Base-by-base conservation (phyloP, 2,888 invertebrate species). In the Exocentrus adspersus region DNA sequence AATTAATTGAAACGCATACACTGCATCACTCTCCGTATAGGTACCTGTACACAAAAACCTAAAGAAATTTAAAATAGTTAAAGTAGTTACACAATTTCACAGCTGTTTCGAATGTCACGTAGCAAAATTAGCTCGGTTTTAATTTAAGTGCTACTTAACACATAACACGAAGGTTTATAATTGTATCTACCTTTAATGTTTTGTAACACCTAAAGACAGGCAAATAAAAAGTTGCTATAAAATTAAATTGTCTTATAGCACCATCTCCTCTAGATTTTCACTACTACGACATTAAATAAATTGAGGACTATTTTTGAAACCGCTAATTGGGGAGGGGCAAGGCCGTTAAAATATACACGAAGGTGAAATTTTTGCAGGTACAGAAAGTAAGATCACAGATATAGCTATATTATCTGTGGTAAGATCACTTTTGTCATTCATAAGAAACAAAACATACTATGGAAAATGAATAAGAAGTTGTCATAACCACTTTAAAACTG, bases 281-380 rank as follows among this genome's bases (percentile, higher is more conserved):
- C 48, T 24, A 48, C 48, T 24, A 28, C 14, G 54, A 43, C 43
- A 43, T 43, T 43, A 43, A 54, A 43, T 43, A 43, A 54, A 41
- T 54, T 17, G 19, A 48, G 12, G 9, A 24, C 54, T 54, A 54
- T 45, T 54, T 54, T 43, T 43, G 30, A 24, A 24, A n/a, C 17
- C 24, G 17, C 12, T 45, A 54, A 54, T 54, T 54, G 37, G 12
- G 5, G 37, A 21, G n/a, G 17, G 20, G 28, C 54, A 43, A 54
- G 54, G 54, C 42, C 43, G 6, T 24, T 24, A 53, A 16, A 30
- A 21, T 20, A 28, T 24, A 54, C 6, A 41, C n/a, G 54, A 54
- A 32, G 37, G 51, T 42, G 53, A 53, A 37, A 53, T 53, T 43
- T 54, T 24, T 54, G 14, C 54, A 42, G 9, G 9, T 7, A n/a